These are phyloP conservation scores for Emys orbicularis DNA, from an alignment of 2,797 vertebrate genomes.

Conservation along the genomic window DNA sequence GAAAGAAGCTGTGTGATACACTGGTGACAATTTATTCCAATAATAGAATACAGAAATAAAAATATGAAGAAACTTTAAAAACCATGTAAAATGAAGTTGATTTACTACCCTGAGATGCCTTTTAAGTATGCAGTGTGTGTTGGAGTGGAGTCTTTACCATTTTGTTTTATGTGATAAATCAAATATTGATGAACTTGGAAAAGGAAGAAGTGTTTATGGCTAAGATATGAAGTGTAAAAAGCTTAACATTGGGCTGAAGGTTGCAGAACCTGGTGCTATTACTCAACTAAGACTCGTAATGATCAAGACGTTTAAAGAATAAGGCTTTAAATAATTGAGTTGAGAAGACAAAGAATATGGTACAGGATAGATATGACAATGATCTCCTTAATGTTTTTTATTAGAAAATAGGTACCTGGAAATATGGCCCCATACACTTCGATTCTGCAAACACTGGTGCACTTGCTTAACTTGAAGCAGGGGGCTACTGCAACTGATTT, in stretches of 20 bases:
- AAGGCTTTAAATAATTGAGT: no score
- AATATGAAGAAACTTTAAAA: not conserved
- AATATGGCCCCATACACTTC: not conserved
- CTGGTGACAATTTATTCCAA: not conserved
- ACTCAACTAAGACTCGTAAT: not conserved
- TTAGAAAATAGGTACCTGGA: not conserved
- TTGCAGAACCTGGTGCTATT: not conserved
- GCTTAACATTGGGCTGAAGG: not conserved
- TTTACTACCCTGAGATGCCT: not conserved
- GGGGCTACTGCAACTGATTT: not conserved
- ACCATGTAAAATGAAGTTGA: not conserved
- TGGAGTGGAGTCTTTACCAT: not conserved
- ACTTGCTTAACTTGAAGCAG: accelerated
- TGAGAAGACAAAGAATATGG: no score
- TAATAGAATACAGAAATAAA: not conserved
- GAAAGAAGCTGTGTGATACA: not conserved
- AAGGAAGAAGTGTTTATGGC: not conserved
- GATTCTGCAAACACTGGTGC: no score
- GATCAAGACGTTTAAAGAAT: no score
- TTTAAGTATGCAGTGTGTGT: not conserved
- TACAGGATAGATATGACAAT: no score
- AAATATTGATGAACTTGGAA: not conserved
- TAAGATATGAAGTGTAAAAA: not conserved
- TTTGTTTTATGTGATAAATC: slow-evolving; percentile 4
- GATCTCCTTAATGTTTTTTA: not conserved